phyloP scores from a whole-genome alignment of 2,888 invertebrate species.

The Spodoptera picta region DNA sequence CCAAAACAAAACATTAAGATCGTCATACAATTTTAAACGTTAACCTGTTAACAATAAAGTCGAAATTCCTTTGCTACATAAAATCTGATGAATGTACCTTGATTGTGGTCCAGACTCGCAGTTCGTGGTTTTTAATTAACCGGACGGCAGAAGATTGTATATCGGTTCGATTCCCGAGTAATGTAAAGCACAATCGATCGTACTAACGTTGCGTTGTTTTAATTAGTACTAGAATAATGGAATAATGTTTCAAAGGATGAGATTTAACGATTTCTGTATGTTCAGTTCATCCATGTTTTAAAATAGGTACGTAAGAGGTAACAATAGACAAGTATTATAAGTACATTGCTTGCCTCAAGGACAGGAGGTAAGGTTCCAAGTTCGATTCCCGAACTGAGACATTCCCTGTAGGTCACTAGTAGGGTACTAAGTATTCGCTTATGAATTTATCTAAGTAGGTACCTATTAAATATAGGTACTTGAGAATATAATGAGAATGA shows the following conservation, averaged over 20 bases:
- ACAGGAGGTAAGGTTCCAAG: no score
- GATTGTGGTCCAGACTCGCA: constrained; percentile 44
- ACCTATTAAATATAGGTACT: no score
- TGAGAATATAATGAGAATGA: no score
- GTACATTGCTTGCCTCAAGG: no score
- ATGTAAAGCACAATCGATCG: constrained; percentile 54
- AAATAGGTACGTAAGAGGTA: not conserved
- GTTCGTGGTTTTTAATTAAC: constrained; percentile 57
- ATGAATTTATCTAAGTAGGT: no score
- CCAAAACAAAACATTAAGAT: not conserved
- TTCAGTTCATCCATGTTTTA: constrained; percentile 2
- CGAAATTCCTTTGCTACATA: constrained; percentile 1
- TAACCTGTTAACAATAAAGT: accelerated
- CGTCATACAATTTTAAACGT: constrained; percentile 1
- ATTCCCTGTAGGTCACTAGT: no score
- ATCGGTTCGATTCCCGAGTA: constrained; percentile 52
- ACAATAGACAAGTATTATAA: no score
- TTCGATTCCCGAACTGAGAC: no score
- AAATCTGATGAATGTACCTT: constrained; percentile 18
- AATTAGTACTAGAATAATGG: constrained; percentile 54
- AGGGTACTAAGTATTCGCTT: no score
- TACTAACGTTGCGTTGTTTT: constrained; percentile 50
- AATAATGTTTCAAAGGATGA: constrained; percentile 40
- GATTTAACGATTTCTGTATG: constrained; percentile 26
- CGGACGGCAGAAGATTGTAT: constrained; percentile 49